phyloP scores from a whole-genome alignment of 2,113 vertebrate genomes.

The Reinhardtius hippoglossoides region DNA sequence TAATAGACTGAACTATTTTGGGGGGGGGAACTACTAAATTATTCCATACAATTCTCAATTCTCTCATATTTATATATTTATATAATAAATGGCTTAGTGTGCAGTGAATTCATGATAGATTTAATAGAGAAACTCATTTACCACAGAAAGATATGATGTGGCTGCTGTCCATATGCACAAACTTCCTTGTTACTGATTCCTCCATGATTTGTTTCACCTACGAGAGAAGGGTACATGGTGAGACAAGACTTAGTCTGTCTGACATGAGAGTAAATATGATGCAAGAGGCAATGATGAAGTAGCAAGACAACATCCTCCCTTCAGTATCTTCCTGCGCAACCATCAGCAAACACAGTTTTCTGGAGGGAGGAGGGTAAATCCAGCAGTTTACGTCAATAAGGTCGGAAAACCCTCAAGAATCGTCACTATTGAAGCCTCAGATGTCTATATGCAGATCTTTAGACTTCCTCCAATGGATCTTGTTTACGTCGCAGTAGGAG shows the following conservation, averaged over 20 bases:
- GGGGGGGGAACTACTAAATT: too few species aligned
- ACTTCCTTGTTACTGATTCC: constrained; percentile 95
- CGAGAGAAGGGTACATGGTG: constrained; percentile 36
- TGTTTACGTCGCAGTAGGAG: too few species aligned
- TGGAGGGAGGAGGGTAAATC: not conserved
- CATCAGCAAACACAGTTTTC: not conserved
- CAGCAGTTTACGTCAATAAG: not conserved
- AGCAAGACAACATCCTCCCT: not conserved
- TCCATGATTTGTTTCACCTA: constrained; percentile 99
- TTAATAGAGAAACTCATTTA: constrained; percentile 72
- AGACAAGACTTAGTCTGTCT: constrained; percentile 19
- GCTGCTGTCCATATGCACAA: constrained; percentile 97
- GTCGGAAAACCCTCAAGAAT: not conserved
- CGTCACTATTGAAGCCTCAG: not conserved
- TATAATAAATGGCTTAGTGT: not conserved
- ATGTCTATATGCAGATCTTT: not conserved
- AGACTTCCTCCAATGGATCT: too few species aligned
- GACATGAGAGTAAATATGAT: not conserved
- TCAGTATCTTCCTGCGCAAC: not conserved
- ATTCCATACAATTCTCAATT: not conserved
- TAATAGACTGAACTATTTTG: not conserved
- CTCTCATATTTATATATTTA: too few species aligned
- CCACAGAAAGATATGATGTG: constrained; percentile 98
- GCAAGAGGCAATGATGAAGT: not conserved
- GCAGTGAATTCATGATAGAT: not conserved